phyloP scores from a whole-genome alignment of 2,797 vertebrate species.

The Lagocephalus sceleratus region DNA sequence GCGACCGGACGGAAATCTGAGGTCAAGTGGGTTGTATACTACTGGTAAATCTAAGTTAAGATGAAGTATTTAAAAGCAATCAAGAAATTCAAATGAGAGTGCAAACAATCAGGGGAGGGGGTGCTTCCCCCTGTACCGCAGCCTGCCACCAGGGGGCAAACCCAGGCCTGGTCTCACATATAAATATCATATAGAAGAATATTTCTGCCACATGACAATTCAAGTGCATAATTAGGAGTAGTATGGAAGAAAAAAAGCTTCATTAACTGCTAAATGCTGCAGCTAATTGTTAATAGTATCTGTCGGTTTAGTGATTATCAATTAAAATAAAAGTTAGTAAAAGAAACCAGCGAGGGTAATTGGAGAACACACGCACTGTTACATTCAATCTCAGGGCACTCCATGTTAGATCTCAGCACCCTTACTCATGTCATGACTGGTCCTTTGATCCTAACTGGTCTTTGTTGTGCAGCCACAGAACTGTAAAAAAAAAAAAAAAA shows the following conservation, averaged over 20 bases:
- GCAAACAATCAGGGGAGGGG: too few relatives aligned
- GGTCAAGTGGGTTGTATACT: too few relatives aligned
- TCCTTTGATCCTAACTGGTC: not conserved
- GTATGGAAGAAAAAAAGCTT: not conserved
- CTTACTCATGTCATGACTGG: not conserved
- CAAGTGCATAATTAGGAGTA: not conserved
- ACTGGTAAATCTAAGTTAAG: too few relatives aligned
- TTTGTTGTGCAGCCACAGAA: conserved; percentile 11
- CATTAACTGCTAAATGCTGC: not conserved
- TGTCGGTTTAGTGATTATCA: not conserved
- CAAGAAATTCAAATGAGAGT: too few relatives aligned
- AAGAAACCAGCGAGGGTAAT: not conserved
- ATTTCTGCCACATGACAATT: not conserved
- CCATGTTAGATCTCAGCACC: not conserved
- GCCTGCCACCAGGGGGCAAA: too few relatives aligned
- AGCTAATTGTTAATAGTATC: not conserved
- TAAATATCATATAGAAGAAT: not conserved
- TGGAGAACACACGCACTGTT: not conserved
- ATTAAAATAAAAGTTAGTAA: not conserved
- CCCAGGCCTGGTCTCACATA: too few relatives aligned
- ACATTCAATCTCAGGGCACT: not conserved
- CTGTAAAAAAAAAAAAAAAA: conserved; percentile 17
- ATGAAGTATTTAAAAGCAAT: too few relatives aligned
- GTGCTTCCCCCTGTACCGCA: too few relatives aligned
- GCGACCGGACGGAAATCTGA: too few relatives aligned